Evolutionary conservation across 2,113 vertebrate species (phyloP).

Genomic region (Drymodes brunneopygia): DNA sequence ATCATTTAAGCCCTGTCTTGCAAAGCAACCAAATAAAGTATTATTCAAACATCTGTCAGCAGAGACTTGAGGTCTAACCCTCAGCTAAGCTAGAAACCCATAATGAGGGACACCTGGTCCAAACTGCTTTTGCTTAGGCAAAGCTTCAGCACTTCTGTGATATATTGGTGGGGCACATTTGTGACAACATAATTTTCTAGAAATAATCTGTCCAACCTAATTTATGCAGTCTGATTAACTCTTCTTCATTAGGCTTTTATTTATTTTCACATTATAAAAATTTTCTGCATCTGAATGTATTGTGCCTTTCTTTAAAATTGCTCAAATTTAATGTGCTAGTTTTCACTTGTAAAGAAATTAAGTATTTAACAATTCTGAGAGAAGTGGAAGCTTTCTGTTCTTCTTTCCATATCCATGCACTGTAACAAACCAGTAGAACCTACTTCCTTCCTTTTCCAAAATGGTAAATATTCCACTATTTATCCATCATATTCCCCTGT

Average conservation of each 20-base stretch:
- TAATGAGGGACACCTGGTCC: conserved; percentile 37
- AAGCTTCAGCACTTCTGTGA: background rate
- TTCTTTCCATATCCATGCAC: background rate
- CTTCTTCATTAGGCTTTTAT: background rate
- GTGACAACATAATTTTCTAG: background rate
- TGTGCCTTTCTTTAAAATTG: background rate
- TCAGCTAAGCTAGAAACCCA: background rate
- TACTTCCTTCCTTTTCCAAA: background rate
- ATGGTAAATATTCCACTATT: background rate
- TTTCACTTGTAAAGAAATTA: background rate
- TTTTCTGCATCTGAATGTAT: background rate
- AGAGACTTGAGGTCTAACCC: background rate
- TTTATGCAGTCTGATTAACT: background rate
- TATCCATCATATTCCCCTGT: background rate
- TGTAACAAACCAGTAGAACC: background rate
- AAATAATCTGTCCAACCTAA: background rate
- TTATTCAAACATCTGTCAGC: conserved; percentile 40
- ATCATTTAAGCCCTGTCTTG: background rate
- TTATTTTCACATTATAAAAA: background rate
- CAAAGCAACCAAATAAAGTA: conserved; percentile 9
- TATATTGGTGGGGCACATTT: background rate
- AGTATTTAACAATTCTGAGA: background rate
- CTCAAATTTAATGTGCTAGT: background rate
- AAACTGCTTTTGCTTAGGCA: background rate
- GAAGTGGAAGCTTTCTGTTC: background rate